phyloP scores from a whole-genome alignment of 2,797 vertebrate genomes.

The Centropyge bicolor region DNA sequence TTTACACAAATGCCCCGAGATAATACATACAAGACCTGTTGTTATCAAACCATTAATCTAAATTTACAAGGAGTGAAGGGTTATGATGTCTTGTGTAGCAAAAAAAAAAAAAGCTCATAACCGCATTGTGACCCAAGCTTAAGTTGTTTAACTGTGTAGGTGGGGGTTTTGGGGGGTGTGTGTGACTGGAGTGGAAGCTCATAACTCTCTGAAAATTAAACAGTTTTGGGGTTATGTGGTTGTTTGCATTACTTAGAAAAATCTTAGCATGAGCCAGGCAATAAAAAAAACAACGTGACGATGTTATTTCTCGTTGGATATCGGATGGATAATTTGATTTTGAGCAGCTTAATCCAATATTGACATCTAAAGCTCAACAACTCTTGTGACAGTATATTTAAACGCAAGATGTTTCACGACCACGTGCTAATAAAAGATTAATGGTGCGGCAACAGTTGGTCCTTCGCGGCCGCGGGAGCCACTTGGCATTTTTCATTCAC shows the following conservation, averaged over 20 bases:
- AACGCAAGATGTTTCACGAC: slow-evolving; percentile 31
- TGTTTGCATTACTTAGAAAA: slow-evolving; percentile 61
- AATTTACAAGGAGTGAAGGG: slow-evolving; percentile 61
- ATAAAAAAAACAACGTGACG: slow-evolving; percentile 41
- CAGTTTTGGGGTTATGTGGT: slow-evolving; percentile 48
- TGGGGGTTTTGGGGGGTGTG: not conserved
- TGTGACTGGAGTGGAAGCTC: slow-evolving; percentile 34
- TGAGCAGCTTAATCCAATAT: slow-evolving; percentile 11
- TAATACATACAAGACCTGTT: slow-evolving; percentile 72
- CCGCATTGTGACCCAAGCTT: slow-evolving; percentile 56
- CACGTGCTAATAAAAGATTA: slow-evolving; percentile 56
- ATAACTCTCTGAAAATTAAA: slow-evolving; percentile 55
- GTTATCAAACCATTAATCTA: slow-evolving; percentile 79
- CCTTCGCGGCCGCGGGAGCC: slow-evolving; percentile 5
- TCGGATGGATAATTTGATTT: slow-evolving; percentile 40
- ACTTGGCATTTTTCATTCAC: slow-evolving; percentile 64
- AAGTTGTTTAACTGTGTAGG: slow-evolving; percentile 58
- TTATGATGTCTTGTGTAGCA: slow-evolving; percentile 50
- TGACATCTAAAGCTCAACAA: not conserved
- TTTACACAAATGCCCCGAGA: slow-evolving; percentile 76
- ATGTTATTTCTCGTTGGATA: slow-evolving; percentile 27
- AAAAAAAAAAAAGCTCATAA: slow-evolving; percentile 49
- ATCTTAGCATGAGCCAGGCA: slow-evolving; percentile 29
- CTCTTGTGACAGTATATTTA: slow-evolving; percentile 20
- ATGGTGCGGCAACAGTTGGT: slow-evolving; percentile 51